Base-by-base conservation (phyloP, 2,797 vertebrate genomes). In the Champsocephalus esox region DNA sequence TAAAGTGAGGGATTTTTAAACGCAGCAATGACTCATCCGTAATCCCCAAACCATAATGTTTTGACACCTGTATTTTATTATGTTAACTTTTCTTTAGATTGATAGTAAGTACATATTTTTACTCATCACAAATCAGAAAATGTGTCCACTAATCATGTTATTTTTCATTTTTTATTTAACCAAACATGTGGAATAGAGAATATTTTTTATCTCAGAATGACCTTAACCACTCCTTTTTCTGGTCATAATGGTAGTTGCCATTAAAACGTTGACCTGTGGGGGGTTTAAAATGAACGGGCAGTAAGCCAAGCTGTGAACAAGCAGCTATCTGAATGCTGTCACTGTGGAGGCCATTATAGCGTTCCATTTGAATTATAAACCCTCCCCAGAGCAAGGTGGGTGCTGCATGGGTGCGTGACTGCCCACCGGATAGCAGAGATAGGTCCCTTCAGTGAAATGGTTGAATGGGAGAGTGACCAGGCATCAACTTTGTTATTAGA, bases 401-500 rank as follows among this genome's bases (percentile, higher is more conserved):
- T 90, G 85, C 81, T 87, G 90, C 92, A 82, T 84, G 88, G 82
- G 59, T 63, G 86, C 62, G 10, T 88, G 85, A 73, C 87, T 81
- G 85, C 83, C 85, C 80, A 75, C 48, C 2, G 70, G 70, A 82
- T 61, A 82, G 92, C 89, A 87, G 75, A 81, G 87, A 90, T 84
- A 63, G 85, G 80, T 81, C 80, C 84, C 84, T 14, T 87, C 82
- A 73, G 81, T 84, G 85, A 88, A 83, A 89, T 46, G 86, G 84
- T 78, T 92, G 89, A 92, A 90, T 46, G 83, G 82, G 83, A 77
- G 88, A 74, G 77, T 83, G 89, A 90, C 87, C 90, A 87, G 82
- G 87, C 89, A 59, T 91, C 77, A 81, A 68, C 60, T 81, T 90
- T 72, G 75, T 93, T 92, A 94, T 94, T 88, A 86, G 89, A 85